Conservation (phyloP, 2,113 vertebrate species). For the Indicator maculatus region DNA sequence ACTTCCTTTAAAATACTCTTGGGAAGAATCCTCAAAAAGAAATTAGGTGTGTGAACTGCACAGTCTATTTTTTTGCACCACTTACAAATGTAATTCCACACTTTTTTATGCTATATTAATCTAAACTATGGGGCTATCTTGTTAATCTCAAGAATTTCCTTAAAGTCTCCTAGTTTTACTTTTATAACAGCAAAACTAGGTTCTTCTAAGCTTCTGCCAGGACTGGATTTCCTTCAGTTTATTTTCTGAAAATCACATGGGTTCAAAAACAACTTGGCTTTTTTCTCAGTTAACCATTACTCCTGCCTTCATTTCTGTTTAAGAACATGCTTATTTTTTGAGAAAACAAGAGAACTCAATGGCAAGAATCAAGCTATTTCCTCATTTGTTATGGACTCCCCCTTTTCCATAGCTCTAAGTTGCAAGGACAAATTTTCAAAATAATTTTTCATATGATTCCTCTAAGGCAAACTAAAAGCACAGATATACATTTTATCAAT, state of each 20-base stretch:
- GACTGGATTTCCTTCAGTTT: constrained; percentile 45
- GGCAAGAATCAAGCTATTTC: constrained; percentile 23
- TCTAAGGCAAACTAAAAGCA: constrained; percentile 11
- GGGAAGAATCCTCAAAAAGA: neutral
- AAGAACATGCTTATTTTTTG: neutral
- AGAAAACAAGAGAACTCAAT: constrained; percentile 16
- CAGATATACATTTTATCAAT: neutral
- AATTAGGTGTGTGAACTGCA: neutral
- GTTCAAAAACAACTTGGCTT: constrained; percentile 2
- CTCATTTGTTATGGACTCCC: neutral
- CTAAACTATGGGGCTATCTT: neutral
- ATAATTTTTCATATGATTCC: neutral
- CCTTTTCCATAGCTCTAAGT: neutral
- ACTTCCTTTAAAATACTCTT: neutral
- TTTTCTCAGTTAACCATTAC: constrained; percentile 19
- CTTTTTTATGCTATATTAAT: neutral
- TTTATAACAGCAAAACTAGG: constrained; percentile 10
- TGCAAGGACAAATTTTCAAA: neutral
- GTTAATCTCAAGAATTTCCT: neutral
- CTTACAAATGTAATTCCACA: neutral
- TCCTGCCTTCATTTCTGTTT: neutral
- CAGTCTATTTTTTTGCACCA: neutral
- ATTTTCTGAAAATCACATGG: constrained; percentile 45
- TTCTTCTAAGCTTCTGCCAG: constrained; percentile 33
- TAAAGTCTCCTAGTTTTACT: constrained; percentile 16